Conservation (phyloP, 2,797 vertebrate genomes). For the Coregonus suidteri region DNA sequence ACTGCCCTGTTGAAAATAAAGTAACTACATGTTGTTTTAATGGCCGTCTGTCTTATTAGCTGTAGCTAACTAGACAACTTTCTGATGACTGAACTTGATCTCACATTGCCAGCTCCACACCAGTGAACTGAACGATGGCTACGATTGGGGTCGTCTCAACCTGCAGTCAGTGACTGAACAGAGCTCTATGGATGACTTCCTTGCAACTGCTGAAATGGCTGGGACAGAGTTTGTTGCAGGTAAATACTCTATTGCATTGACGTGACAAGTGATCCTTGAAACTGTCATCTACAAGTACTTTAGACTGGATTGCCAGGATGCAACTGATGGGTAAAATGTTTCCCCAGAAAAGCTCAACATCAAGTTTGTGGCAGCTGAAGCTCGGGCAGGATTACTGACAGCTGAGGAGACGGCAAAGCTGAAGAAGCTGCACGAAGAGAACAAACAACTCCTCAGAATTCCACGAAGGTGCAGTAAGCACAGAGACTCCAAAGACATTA, state of each 20-base stretch:
- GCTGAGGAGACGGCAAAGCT: conserved; percentile 81
- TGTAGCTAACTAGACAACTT: background rate
- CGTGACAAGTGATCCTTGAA: background rate
- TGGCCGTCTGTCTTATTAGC: background rate
- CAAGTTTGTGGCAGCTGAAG: conserved; percentile 85
- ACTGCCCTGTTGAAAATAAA: background rate
- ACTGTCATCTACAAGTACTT: background rate
- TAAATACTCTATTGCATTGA: conserved; percentile 47
- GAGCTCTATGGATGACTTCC: conserved; percentile 92
- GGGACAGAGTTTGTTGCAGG: conserved; percentile 92
- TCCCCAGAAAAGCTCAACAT: conserved; percentile 91
- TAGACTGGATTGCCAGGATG: background rate
- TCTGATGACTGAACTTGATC: background rate
- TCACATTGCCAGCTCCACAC: conserved; percentile 81
- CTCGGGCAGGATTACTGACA: conserved; percentile 81
- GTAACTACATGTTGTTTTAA: background rate
- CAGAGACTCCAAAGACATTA: background rate
- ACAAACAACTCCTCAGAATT: conserved; percentile 85
- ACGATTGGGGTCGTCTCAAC: conserved; percentile 88
- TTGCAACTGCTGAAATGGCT: conserved; percentile 91
- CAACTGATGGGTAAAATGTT: conserved; percentile 3
- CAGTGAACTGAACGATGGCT: conserved; percentile 88
- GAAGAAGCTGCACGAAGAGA: conserved; percentile 86
- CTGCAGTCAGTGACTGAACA: conserved; percentile 93
- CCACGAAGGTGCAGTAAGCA: conserved; percentile 67